Base-by-base conservation (phyloP, 2,797 vertebrate genomes). In the Cuniculus paca region DNA sequence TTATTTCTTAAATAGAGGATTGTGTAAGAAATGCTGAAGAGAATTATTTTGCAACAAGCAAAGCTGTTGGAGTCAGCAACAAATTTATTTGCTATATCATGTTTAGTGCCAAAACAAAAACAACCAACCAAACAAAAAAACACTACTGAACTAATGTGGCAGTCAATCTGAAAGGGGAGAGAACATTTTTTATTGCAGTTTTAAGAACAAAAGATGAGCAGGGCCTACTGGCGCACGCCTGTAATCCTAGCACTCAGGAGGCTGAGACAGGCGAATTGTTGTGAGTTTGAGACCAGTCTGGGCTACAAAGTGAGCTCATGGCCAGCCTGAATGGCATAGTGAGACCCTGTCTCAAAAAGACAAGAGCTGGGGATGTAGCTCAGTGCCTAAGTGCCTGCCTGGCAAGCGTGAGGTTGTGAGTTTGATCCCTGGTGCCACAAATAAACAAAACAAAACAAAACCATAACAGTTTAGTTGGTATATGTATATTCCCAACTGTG, bases 161-260 rank as follows among this genome's bases (percentile, higher is more conserved):
- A 77, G 75, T 77, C 54, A 84, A 36, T 28, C 7, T 12, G 52
- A 42, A 22, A 24, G 34, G 3, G 4, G 2, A 50, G 28, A 52
- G 34, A 78, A 19, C 84, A 75, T 70, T 92, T 92, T 83, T 86
- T 58, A 92, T 3, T 68, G 22, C 36, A 85, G 83, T 58, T 88
- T 94, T 92, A 42, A 96, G 56, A 82, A 87, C 45, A 85, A 87
- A 88, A 93, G 81, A 77, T 39, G n/a, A n/a, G n/a, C n/a, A n/a
- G n/a, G n/a, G n/a, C n/a, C n/a, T n/a, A n/a, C n/a, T n/a, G n/a
- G n/a, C n/a, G n/a, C n/a, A n/a, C n/a, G n/a, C n/a, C n/a, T n/a
- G n/a, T n/a, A n/a, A n/a, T n/a, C n/a, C n/a, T n/a, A n/a, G n/a
- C n/a, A n/a, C n/a, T n/a, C n/a, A n/a, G n/a, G n/a, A n/a, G n/a